Evolutionary conservation across 1,140 invertebrate species (phyloP), one percentile per base, ranked within the genome.

Genomic region (Catajapyx aquilonaris): DNA sequence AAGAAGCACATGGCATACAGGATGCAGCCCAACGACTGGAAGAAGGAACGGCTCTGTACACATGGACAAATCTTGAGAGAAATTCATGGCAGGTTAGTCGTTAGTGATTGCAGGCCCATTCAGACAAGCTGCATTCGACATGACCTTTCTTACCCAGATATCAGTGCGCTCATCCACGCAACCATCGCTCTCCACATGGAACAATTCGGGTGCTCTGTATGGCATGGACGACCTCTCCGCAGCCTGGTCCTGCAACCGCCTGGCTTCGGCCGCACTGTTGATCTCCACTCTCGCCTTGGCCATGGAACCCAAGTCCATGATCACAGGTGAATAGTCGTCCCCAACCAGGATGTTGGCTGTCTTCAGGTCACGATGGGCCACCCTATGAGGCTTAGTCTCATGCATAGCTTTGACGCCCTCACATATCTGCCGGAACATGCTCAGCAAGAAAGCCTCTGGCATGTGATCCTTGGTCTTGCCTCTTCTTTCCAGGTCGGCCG

Each of bases 251-350:
- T 86, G 76, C 13, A 87, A 50, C 34, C 64, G 59, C 48, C 74
- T 71, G 0, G 80, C 80, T 47, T 81, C 76, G 41, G 68, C 64
- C 30, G 67, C 61, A 2, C 69, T 71, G 37, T 66, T 71, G n/a
- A 86, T 68, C 52, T 79, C 72, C 5, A 81, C 61, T 47, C 74
- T 63, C 0, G 80, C 80, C 43, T 66, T 66, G 17, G 76, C 68
- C 47, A 77, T 71, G 17, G 83, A 87, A 16, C 83, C 76, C 35
- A 88, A 64, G 58, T 88, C 83, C 69, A 87, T 85, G 38, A 87
- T 66, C 31, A 86, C 59, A 2, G 81, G 76, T 37, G 60, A 68
- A 44, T 71, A 67, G 41, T 72, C 68, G 47, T 81, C 68, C 18
- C 66, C 68, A 17, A 87, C 55, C 45, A 84, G 65, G 45, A 87